phyloP scores from a whole-genome alignment of 2,797 vertebrate genomes.

The Enteromius mattozi region DNA sequence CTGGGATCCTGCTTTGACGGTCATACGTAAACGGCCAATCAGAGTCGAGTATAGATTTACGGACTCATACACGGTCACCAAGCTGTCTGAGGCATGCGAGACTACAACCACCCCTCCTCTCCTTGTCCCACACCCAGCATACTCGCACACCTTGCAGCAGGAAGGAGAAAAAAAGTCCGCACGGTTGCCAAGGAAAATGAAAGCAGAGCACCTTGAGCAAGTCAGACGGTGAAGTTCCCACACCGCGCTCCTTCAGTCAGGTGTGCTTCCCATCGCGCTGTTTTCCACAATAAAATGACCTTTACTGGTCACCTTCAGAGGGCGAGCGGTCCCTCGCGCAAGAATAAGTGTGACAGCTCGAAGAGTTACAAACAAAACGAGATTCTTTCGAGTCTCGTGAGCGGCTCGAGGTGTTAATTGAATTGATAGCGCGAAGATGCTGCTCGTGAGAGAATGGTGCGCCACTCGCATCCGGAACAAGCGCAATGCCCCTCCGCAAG shows the following conservation, averaged over 20 bases:
- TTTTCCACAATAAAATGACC: conserved; percentile 75
- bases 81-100: conserved; percentile 55
- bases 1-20: conserved; percentile 57
- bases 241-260: conserved; percentile 40
- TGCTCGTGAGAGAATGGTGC: conserved; percentile 59
- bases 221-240: conserved; percentile 45
- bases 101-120: conserved; percentile 50
- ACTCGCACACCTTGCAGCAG: conserved; percentile 61
- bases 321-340: conserved; percentile 54
- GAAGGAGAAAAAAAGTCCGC: conserved; percentile 45
- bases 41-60: conserved; percentile 58
- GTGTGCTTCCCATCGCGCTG: conserved; percentile 45
- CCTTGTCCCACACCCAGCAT: conserved; percentile 55
- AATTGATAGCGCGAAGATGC: conserved; percentile 27
- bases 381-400: conserved; percentile 28
- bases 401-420: conserved; percentile 40
- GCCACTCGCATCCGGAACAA: conserved; percentile 65
- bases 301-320: conserved; percentile 83
- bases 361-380: not conserved
- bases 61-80: conserved; percentile 55
- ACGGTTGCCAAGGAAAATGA: conserved; percentile 31
- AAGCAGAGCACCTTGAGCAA: conserved; percentile 33
- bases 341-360: not conserved
- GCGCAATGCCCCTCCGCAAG: conserved; percentile 76
- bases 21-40: conserved; percentile 62